Evolutionary conservation across 2,113 vertebrate species (phyloP).

Genomic region (Actenoides hombroni): DNA sequence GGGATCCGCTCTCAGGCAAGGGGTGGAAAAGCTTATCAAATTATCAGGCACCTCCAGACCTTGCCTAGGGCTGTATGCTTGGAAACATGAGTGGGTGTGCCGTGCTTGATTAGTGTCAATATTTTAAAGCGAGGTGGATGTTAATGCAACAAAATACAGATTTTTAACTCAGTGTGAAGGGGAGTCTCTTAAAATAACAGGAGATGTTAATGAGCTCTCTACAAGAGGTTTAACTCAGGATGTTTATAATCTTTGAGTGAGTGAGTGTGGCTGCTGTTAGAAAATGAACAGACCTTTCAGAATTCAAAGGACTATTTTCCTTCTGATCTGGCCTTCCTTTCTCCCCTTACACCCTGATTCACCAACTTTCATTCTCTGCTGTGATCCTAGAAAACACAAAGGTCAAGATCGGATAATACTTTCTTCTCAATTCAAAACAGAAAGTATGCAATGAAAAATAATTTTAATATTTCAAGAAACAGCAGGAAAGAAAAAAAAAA

Average conservation of each 20-base stretch:
- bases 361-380: not conserved
- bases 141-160: not conserved
- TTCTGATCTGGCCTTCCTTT: not conserved
- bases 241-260: not conserved
- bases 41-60: not conserved
- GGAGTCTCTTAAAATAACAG: not conserved
- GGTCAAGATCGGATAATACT: fast-evolving
- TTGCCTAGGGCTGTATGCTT: not conserved
- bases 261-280: not conserved
- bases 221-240: not conserved
- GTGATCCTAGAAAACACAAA: not conserved
- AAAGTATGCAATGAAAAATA: not conserved
- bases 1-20: not conserved
- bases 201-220: slow-evolving; percentile 3
- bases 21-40: not conserved
- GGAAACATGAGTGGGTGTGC: not conserved
- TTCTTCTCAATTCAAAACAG: not conserved
- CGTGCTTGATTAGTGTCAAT: not conserved
- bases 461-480: not conserved
- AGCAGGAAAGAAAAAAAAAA: too few species aligned
- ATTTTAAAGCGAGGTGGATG: not conserved
- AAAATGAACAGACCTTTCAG: slow-evolving; percentile 6
- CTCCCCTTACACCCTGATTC: not conserved
- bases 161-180: not conserved
- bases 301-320: not conserved